Base-by-base conservation (phyloP, 2,113 vertebrate species). In the Paralichthys olivaceus region DNA sequence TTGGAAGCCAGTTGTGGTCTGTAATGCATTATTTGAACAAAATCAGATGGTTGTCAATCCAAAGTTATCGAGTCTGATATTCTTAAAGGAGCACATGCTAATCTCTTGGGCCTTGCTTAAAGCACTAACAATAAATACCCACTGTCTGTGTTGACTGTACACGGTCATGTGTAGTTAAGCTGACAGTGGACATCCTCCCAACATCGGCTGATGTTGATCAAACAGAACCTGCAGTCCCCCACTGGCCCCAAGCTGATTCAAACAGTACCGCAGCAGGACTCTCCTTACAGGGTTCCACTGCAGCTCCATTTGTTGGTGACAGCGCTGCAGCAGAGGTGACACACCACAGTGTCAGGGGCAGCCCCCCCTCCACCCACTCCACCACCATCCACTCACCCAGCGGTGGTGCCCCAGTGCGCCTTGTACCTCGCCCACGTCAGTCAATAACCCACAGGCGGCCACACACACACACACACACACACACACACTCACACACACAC, bases 231-330 rank as follows among this genome's bases (percentile, higher is more conserved):
- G 84, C 83, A 77, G 82, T 79, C 81, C 71, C 71, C 82, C 77
- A 67, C 84, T 29, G 85, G 87, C 85, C 72, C 64, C 89, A 84
- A 86, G 84, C 89, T 91, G 90, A 92, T 84, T 87, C 89, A 85
- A 86, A 92, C 88, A 90, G 83, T 67, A 83, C 83, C 90, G 58
- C 92, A 91, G 92, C 89, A 84, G 78, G 89, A 86, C 79, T 75
- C 83, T 81, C 90, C 86, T 91, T 85, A 84, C 80, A 76, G 87
- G 92, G 87, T 86, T 90, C 91, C 90, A 83, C 88, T 83, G 61
- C 84, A 72, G 87, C 90, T 84, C 90, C 90, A 91, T 89, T 93
- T 91, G 90, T 88, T 87, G 81, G 90, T 89, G 91, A 92, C 91
- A 93, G 88, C 75, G 5, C 84, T 84, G 79, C 87, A 77, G 87